Base-by-base conservation (phyloP, 2,113 vertebrate species). In the Oreochromis aureus region DNA sequence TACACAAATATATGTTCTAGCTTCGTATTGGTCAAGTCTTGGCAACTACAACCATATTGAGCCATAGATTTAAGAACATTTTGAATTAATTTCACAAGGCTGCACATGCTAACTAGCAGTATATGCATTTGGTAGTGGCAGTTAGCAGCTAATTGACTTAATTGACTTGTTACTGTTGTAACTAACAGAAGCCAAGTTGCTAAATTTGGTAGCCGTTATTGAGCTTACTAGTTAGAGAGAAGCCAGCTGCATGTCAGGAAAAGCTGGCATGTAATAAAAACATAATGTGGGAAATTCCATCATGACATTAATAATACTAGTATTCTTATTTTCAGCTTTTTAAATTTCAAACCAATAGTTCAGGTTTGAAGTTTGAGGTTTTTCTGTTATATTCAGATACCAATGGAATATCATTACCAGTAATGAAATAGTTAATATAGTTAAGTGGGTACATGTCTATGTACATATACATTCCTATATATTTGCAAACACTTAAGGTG, bases 261-360 rank as follows among this genome's bases (percentile, higher is more conserved):
- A 34, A 34, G 6, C 32, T 34, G 32, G 32, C 32, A 34, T 34
- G 32, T 34, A 34, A 34, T 6, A 6, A 34, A 34, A 34, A 34
- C 32, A 34, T 34, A 34, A 6, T 61, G 58, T 9, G 59, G 59
- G 59, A 63, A 66, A 66, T 66, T 66, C 61, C 0, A 66, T 66
- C 32, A 39, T 12, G 32, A 39, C 61, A 66, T 39, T 39, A 66
- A 36, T 66, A 66, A 36, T 66, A 7, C 32, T 36, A 66, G 4
- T 3, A 0, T 3, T 2, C 8, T 36, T 36, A 36, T 8, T 36
- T 36, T 36, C 5, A 32, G 30, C 8, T 61, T 61, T 11, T 11
- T 0, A 0, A 2, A 36, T 30, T 30, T 59, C 61, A n/a, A 39
- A 39, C 6, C 10, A 39, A 48, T 48, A 76, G 41, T 19, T 48